Evolutionary conservation across 2,113 vertebrate species (phyloP).

Genomic region (Pontoporia blainvillei): DNA sequence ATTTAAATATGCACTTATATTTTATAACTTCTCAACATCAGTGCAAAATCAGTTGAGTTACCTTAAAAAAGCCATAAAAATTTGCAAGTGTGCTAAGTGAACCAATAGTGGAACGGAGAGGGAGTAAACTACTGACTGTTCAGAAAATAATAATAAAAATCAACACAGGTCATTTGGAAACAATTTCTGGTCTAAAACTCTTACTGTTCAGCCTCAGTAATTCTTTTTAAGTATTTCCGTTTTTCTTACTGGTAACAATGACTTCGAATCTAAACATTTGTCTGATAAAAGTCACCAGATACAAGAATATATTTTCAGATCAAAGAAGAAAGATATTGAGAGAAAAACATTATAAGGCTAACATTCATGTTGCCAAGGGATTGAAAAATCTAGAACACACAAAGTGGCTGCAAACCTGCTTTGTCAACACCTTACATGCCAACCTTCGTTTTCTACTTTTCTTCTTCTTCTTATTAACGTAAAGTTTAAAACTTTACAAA

Average conservation of each 20-base stretch:
- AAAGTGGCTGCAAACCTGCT: conserved; percentile 89
- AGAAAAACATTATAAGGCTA: conserved; percentile 59
- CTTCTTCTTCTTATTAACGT: conserved; percentile 77
- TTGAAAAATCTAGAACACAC: conserved; percentile 75
- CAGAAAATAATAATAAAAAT: conserved; percentile 52
- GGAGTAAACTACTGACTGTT: neutral
- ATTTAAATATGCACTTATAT: conserved; percentile 16
- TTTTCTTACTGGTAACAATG: conserved; percentile 11
- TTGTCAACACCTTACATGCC: conserved; percentile 82
- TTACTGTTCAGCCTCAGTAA: neutral
- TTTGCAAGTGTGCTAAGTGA: neutral
- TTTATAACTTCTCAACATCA: conserved; percentile 46
- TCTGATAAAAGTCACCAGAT: conserved; percentile 60
- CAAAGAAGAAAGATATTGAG: conserved; percentile 57
- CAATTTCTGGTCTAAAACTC: neutral
- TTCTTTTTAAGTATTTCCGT: neutral
- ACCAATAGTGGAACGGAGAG: conserved; percentile 72
- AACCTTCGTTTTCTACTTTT: conserved; percentile 81
- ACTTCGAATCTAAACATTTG: conserved; percentile 14
- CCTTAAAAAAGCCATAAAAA: neutral
- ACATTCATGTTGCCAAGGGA: conserved; percentile 66
- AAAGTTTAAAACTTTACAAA: conserved; percentile 83
- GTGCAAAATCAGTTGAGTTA: conserved; percentile 23
- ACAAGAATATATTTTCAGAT: conserved; percentile 65
- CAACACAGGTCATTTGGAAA: neutral